A percentile compares a stretch with the other conserved stretches of the same genome.
These are phyloP conservation scores for Muscicapa striata DNA, from an alignment of 2,797 vertebrate genomes.

Conservation along the genomic window DNA sequence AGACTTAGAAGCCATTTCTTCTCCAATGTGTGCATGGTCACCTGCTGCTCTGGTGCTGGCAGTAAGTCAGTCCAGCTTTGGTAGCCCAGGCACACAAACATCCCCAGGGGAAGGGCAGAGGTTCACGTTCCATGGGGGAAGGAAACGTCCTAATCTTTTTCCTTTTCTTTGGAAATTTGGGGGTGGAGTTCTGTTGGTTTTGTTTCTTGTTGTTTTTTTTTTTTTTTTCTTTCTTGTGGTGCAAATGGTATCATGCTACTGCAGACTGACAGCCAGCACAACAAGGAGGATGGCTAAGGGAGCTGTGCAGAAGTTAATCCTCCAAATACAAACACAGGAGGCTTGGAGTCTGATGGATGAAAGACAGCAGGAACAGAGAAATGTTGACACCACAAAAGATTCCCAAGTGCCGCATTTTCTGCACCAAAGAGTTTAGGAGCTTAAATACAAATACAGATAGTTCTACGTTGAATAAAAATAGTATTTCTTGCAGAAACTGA, in stretches of 20 bases:
- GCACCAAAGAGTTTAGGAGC: background rate
- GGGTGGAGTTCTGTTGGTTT: too few species aligned
- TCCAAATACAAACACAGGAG: background rate
- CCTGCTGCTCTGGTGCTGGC: background rate
- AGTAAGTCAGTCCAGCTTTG: background rate
- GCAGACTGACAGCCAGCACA: background rate
- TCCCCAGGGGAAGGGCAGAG: background rate
- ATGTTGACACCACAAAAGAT: background rate
- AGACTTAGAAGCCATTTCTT: background rate
- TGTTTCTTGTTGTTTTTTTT: too few species aligned
- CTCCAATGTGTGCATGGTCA: accelerated
- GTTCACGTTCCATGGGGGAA: background rate
- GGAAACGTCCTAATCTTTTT: background rate
- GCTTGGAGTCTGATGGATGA: background rate
- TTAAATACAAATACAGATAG: background rate
- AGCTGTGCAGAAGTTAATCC: background rate
- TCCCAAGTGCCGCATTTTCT: background rate
- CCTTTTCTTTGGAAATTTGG: background rate
- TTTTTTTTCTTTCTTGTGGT: background rate
- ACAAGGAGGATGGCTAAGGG: background rate
- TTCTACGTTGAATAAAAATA: background rate
- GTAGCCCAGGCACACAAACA: background rate
- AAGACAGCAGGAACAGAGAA: background rate
- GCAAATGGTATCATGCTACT: background rate
- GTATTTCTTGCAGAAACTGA: background rate